Evolutionary conservation across 1,140 invertebrate species (phyloP).

Genomic region (Zaprionus capensis): DNA sequence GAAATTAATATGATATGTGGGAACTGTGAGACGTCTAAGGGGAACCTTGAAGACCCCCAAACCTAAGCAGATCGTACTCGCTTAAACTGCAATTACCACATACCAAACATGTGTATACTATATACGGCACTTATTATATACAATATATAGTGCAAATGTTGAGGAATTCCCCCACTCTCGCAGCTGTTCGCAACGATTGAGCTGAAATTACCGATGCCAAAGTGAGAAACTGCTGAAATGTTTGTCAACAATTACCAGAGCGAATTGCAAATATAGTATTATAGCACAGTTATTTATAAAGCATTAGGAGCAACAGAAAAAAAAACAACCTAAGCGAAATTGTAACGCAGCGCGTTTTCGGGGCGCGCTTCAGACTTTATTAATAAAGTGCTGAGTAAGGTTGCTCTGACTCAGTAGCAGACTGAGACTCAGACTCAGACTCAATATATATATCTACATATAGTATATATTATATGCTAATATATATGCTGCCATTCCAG

Average conservation of each 20-base stretch:
- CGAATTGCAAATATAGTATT: constrained; percentile 4
- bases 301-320: constrained; percentile 9
- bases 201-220: neutral
- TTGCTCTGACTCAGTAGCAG: constrained; percentile 23
- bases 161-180: neutral
- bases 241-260: constrained; percentile 10
- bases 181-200: constrained; percentile 1
- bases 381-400: constrained; percentile 12
- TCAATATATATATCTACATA: constrained; percentile 12
- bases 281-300: constrained; percentile 28
- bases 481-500: constrained; percentile 20
- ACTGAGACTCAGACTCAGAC: constrained; percentile 14
- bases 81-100: constrained; percentile 7
- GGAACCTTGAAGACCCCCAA: neutral
- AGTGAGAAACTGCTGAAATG: constrained; percentile 3
- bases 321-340: neutral
- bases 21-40: neutral
- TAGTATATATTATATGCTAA: constrained; percentile 20
- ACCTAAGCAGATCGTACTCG: neutral
- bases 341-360: neutral
- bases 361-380: constrained; percentile 16
- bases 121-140: neutral
- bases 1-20: neutral
- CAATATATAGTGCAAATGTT: neutral
- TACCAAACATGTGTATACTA: neutral